These are phyloP conservation scores for Microcebus murinus DNA, from an alignment of 2,113 vertebrate species.

Conservation along the genomic window DNA sequence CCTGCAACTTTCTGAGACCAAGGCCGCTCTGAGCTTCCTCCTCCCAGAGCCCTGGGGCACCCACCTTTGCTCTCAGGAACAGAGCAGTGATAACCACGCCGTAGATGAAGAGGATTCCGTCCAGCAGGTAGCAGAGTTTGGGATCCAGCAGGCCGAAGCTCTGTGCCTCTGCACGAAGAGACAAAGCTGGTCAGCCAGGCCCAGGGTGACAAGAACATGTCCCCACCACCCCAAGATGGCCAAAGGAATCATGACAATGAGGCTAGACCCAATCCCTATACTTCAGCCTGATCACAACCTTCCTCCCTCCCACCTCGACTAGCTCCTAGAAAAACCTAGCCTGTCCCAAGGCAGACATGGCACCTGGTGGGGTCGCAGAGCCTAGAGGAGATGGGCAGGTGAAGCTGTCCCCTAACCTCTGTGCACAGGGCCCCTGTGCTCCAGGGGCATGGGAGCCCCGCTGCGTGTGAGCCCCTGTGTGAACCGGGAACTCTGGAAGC, in stretches of 20 bases:
- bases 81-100: conserved; percentile 91
- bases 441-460: accelerated
- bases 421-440: background rate
- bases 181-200: background rate
- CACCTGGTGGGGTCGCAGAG: background rate
- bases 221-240: background rate
- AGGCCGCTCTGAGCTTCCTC: background rate
- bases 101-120: conserved; percentile 92
- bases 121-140: conserved; percentile 91
- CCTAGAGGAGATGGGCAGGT: background rate
- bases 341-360: accelerated
- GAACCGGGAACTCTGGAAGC: background rate
- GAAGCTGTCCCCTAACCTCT: background rate
- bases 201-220: too few relatives aligned
- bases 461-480: background rate
- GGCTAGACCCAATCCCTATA: background rate
- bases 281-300: background rate
- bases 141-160: conserved; percentile 88
- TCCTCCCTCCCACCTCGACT: background rate
- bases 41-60: background rate
- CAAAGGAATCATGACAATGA: background rate
- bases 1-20: background rate
- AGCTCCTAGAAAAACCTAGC: background rate
- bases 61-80: conserved; percentile 92
- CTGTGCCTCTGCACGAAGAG: conserved; percentile 74